Evolutionary conservation across 2,797 vertebrate species (phyloP).

Genomic region (Chrysolophus pictus): DNA sequence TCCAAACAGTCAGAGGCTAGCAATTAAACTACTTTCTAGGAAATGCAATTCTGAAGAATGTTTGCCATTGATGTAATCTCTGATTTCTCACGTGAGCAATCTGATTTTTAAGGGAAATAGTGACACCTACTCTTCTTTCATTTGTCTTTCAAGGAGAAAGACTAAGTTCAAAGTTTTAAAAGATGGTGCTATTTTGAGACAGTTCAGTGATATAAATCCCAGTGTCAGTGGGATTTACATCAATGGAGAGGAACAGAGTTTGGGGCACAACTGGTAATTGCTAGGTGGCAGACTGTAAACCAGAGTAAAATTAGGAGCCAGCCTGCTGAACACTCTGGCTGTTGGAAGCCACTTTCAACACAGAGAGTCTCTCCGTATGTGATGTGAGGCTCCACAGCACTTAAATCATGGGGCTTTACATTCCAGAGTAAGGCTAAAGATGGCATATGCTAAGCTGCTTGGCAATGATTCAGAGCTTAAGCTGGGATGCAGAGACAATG

Average conservation of each 20-base stretch:
- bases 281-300: not conserved
- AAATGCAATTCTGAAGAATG: slow-evolving; percentile 2
- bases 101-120: not conserved
- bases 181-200: not conserved
- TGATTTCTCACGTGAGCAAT: not conserved
- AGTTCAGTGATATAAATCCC: not conserved
- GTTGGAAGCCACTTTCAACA: not conserved
- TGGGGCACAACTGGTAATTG: not conserved
- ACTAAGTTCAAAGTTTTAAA: not conserved
- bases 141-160: not conserved
- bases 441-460: not conserved
- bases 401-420: not conserved
- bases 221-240: not conserved
- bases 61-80: not conserved
- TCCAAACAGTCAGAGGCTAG: not conserved
- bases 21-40: not conserved
- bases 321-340: not conserved
- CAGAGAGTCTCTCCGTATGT: not conserved
- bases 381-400: not conserved
- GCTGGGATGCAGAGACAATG: not conserved
- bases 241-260: not conserved
- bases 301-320: not conserved
- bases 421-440: not conserved
- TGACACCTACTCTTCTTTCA: not conserved
- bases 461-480: not conserved